Percentiles rank a stretch among this genome's conserved stretches.
These are phyloP conservation scores for Taeniopygia guttata DNA, from an alignment of 2,797 vertebrate species.

Conservation along the genomic window DNA sequence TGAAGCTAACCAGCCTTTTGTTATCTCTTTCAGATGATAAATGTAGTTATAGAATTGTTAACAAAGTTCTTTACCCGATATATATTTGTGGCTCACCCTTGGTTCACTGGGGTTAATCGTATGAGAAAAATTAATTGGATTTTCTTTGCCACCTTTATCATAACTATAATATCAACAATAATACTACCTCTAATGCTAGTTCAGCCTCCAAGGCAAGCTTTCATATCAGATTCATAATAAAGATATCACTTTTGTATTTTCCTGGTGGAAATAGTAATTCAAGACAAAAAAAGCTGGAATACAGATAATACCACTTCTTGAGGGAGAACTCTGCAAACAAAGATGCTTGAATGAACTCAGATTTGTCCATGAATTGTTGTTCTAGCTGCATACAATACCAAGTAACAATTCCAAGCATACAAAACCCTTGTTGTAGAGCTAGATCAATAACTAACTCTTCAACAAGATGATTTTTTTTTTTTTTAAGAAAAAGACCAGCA, in stretches of 20 bases:
- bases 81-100: neutral
- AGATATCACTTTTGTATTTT: neutral
- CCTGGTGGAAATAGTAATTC: neutral
- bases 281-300: neutral
- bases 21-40: neutral
- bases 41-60: neutral
- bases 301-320: neutral
- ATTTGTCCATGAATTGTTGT: neutral
- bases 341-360: neutral
- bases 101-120: neutral
- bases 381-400: neutral
- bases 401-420: neutral
- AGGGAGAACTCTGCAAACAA: neutral
- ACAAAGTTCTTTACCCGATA: neutral
- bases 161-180: neutral
- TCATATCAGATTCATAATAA: neutral
- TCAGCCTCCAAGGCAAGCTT: neutral
- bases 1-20: neutral
- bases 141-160: neutral
- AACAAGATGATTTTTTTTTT: neutral
- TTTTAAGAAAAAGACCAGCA: neutral
- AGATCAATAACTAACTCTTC: constrained; percentile 14
- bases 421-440: neutral
- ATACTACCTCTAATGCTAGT: neutral
- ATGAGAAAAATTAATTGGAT: neutral